A percentile compares a stretch with the other conserved stretches of the same genome.
Evolutionary conservation across 1,140 invertebrate species (phyloP).

Genomic region (Drosophila lacteicornis): DNA sequence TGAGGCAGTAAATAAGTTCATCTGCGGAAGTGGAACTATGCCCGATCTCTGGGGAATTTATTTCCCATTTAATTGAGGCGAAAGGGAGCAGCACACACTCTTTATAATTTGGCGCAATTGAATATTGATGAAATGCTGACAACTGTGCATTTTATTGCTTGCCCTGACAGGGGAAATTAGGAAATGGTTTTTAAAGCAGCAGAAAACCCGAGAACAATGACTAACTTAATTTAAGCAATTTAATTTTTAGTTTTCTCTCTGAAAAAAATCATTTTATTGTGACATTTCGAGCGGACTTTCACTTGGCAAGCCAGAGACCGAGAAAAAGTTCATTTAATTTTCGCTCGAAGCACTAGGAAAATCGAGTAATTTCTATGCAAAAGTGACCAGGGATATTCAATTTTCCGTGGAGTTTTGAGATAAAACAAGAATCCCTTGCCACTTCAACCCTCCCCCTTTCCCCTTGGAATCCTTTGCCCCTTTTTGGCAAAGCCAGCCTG

Average conservation of each 20-base stretch:
- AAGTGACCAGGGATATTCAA: slow-evolving; percentile 41
- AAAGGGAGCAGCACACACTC: background rate
- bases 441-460: background rate
- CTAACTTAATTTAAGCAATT: too few relatives aligned
- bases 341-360: slow-evolving; percentile 7
- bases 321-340: slow-evolving; percentile 1
- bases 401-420: slow-evolving; percentile 14
- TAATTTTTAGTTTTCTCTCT: background rate
- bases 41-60: slow-evolving; percentile 5
- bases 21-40: slow-evolving; percentile 3
- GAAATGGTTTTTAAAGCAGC: too few relatives aligned
- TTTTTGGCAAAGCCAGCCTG: slow-evolving; percentile 22
- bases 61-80: slow-evolving; percentile 4
- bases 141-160: background rate
- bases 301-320: slow-evolving; percentile 1
- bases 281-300: background rate
- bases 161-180: background rate
- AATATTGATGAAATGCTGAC: slow-evolving; percentile 20
- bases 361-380: slow-evolving; percentile 49
- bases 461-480: slow-evolving; percentile 1
- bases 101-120: slow-evolving; percentile 1
- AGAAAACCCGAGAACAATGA: too few relatives aligned
- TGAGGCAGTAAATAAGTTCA: slow-evolving; percentile 23
- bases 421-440: background rate
- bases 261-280: background rate